These are phyloP conservation scores for Leuctra nigra DNA, from an alignment of 2,888 invertebrate genomes.

Conservation along the genomic window DNA sequence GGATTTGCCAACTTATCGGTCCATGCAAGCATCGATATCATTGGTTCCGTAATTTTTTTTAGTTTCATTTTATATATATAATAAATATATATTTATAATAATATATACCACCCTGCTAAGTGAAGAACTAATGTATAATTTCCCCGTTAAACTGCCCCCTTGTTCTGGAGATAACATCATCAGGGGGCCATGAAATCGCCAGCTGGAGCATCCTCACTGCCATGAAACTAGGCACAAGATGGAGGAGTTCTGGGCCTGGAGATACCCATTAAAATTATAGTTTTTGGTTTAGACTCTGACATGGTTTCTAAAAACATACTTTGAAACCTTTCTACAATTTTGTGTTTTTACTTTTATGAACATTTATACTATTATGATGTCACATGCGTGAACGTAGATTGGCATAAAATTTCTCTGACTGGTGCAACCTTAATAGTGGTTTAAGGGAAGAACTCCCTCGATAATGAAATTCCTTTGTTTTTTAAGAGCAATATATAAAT, in stretches of 20 bases:
- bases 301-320: conserved; percentile 21
- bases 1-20: conserved; percentile 5
- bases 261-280: conserved; percentile 26
- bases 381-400: conserved; percentile 24
- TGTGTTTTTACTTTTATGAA: conserved; percentile 27
- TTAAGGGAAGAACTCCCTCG: conserved; percentile 20
- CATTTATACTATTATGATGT: conserved; percentile 21
- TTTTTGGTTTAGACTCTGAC: conserved; percentile 24
- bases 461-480: conserved; percentile 18
- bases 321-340: conserved; percentile 23
- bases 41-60: conserved; percentile 4
- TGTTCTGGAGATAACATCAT: conserved; percentile 36
- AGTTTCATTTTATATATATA: too few relatives aligned
- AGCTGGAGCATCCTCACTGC: conserved; percentile 18
- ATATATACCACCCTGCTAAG: background rate
- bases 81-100: conserved; percentile 7
- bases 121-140: conserved; percentile 14
- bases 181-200: conserved; percentile 30
- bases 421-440: conserved; percentile 21
- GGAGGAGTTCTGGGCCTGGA: conserved; percentile 27
- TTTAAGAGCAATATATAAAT: too few relatives aligned
- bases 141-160: conserved; percentile 32
- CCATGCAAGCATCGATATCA: conserved; percentile 8
- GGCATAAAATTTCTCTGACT: conserved; percentile 22
- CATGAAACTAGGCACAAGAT: background rate